Evolutionary conservation across 1,140 invertebrate genomes (phyloP).

Genomic region (Ladona fulva): DNA sequence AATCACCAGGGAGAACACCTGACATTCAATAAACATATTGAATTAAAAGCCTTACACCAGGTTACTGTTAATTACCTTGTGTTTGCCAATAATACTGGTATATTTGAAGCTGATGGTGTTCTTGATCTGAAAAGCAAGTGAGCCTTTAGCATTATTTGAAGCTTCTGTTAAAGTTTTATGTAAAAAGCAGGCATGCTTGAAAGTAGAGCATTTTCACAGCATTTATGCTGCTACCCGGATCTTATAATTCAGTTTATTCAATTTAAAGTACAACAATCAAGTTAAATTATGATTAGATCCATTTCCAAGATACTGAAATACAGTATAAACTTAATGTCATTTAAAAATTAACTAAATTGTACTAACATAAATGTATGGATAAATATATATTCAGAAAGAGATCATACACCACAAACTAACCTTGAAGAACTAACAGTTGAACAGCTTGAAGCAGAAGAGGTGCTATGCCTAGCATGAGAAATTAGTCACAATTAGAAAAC

Average conservation of each 20-base stretch:
- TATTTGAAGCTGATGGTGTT: slow-evolving; percentile 53
- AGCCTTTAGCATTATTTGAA: slow-evolving; percentile 17
- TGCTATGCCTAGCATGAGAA: background rate
- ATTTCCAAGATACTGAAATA: too few species aligned
- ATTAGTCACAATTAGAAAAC: background rate
- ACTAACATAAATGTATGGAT: too few species aligned
- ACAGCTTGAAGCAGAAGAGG: slow-evolving; percentile 23
- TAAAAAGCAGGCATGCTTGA: background rate
- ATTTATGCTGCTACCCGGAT: too few species aligned
- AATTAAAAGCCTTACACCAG: background rate
- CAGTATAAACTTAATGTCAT: too few species aligned
- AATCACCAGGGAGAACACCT: too few species aligned
- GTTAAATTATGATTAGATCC: too few species aligned
- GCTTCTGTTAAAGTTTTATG: slow-evolving; percentile 13
- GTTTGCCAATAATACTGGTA: slow-evolving; percentile 37
- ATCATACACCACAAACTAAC: slow-evolving; percentile 19
- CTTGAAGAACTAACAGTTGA: slow-evolving; percentile 19
- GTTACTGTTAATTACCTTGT: background rate
- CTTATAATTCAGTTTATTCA: too few species aligned
- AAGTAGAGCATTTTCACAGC: too few species aligned
- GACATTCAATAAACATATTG: too few species aligned
- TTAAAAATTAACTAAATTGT: too few species aligned
- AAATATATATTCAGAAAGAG: too few species aligned
- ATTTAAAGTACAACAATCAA: too few species aligned
- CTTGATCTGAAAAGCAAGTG: slow-evolving; percentile 43